phyloP scores from a whole-genome alignment of 2,113 vertebrate genomes.

The Cepphus grylle region DNA sequence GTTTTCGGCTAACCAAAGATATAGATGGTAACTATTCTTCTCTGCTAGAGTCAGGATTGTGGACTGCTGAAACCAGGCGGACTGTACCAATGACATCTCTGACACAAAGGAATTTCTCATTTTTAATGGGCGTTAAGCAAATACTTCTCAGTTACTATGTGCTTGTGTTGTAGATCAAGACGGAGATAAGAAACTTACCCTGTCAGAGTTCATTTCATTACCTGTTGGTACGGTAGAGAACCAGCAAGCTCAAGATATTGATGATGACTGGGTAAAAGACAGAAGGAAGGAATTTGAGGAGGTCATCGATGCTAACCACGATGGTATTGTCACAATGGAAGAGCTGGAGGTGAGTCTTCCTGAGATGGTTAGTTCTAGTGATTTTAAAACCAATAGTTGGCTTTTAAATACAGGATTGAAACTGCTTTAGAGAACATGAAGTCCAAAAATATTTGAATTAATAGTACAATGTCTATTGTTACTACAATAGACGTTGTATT shows the following conservation, averaged over 20 bases:
- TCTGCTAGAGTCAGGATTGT: neutral
- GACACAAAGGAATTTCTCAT: neutral
- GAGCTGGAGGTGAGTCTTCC: constrained; percentile 86
- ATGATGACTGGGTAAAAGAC: constrained; percentile 94
- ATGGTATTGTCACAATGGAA: constrained; percentile 90
- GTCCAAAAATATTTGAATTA: neutral
- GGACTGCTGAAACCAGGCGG: neutral
- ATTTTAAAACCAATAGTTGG: accelerated
- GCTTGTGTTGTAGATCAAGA: constrained; percentile 83
- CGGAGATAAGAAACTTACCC: constrained; percentile 85
- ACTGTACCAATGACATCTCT: neutral
- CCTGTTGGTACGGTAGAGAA: constrained; percentile 94
- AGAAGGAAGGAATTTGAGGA: constrained; percentile 92
- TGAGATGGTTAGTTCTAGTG: neutral
- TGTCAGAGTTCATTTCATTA: constrained; percentile 92
- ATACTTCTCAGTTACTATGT: neutral
- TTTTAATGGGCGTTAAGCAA: neutral
- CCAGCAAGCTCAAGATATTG: constrained; percentile 91
- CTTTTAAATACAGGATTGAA: neutral
- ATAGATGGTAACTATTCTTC: neutral
- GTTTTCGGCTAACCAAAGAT: neutral
- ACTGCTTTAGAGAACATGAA: neutral
- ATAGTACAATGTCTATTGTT: no score
- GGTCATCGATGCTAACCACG: constrained; percentile 85
- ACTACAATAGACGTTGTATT: no score